Evolutionary conservation across 2,888 invertebrate species (phyloP).

Genomic region (Dione vanillae): DNA sequence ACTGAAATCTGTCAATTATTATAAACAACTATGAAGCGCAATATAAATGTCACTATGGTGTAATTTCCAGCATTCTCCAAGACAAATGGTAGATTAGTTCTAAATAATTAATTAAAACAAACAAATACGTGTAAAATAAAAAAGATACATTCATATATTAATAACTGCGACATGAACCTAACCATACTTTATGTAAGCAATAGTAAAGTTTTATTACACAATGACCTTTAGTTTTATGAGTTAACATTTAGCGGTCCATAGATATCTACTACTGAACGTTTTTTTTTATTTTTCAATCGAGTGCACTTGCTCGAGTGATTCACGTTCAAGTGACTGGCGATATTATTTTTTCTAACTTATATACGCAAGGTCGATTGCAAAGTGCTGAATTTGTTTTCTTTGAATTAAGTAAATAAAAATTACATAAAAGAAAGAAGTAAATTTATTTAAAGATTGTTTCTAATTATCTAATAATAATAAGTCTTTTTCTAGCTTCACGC

Average conservation of each 20-base stretch:
- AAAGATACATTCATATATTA: neutral
- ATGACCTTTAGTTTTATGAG: slow-evolving; percentile 25
- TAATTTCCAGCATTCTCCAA: too few relatives aligned
- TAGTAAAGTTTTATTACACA: neutral
- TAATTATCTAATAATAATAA: too few relatives aligned
- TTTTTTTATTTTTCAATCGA: slow-evolving; percentile 30
- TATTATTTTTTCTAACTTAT: slow-evolving; percentile 39
- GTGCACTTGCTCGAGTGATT: slow-evolving; percentile 42
- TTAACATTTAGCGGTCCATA: slow-evolving; percentile 27
- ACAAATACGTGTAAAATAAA: neutral
- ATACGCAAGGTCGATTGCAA: slow-evolving; percentile 38
- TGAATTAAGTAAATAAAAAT: neutral
- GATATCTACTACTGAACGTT: slow-evolving; percentile 21
- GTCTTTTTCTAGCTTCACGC: neutral
- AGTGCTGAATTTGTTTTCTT: neutral
- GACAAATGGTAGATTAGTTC: too few relatives aligned
- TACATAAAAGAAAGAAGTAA: too few relatives aligned
- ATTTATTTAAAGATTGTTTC: too few relatives aligned
- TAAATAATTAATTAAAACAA: too few relatives aligned
- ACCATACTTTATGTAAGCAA: neutral
- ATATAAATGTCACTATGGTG: too few relatives aligned
- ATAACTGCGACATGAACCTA: neutral
- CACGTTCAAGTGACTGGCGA: slow-evolving; percentile 46
- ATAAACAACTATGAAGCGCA: too few relatives aligned
- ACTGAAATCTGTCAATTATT: too few relatives aligned